Percentiles rank a stretch among this genome's conserved stretches.
Conservation (phyloP, 2,113 vertebrate species). For the Planiliza haematocheilus region DNA sequence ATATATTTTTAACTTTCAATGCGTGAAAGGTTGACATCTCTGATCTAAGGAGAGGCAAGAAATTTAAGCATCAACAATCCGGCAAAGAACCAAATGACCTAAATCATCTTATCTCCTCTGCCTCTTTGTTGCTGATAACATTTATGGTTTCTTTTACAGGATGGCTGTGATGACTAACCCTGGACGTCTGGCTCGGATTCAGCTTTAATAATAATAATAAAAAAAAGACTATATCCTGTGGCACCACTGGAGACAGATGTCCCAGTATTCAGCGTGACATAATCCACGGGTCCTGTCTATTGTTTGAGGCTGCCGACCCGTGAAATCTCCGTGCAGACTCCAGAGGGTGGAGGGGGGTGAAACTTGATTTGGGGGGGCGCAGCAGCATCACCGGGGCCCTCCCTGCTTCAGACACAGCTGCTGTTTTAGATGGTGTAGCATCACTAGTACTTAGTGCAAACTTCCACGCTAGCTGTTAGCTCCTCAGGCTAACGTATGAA, state of each 20-base stretch:
- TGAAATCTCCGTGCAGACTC: slow-evolving; percentile 37
- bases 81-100: slow-evolving; percentile 9
- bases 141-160: neutral
- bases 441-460: slow-evolving; percentile 11
- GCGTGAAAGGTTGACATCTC: neutral
- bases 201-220: too few species aligned
- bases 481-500: too few species aligned
- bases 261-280: slow-evolving; percentile 49
- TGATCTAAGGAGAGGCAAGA: neutral
- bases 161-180: neutral
- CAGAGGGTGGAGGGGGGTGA: slow-evolving; percentile 1
- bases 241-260: slow-evolving; percentile 52
- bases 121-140: slow-evolving; percentile 12
- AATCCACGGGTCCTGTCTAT: slow-evolving; percentile 45
- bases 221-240: slow-evolving; percentile 13
- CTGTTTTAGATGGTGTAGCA: slow-evolving; percentile 1
- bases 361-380: slow-evolving; percentile 9
- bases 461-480: neutral
- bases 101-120: slow-evolving; percentile 10
- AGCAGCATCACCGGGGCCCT: neutral
- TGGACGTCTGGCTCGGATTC: slow-evolving; percentile 21
- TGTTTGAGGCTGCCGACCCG: slow-evolving; percentile 40
- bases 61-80: neutral
- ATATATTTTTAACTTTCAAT: too few species aligned
- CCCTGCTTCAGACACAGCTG: slow-evolving; percentile 20